Evolutionary conservation across 2,113 vertebrate genomes (phyloP), one percentile per base, ranked within the genome.

Genomic region (Penelope pileata): DNA sequence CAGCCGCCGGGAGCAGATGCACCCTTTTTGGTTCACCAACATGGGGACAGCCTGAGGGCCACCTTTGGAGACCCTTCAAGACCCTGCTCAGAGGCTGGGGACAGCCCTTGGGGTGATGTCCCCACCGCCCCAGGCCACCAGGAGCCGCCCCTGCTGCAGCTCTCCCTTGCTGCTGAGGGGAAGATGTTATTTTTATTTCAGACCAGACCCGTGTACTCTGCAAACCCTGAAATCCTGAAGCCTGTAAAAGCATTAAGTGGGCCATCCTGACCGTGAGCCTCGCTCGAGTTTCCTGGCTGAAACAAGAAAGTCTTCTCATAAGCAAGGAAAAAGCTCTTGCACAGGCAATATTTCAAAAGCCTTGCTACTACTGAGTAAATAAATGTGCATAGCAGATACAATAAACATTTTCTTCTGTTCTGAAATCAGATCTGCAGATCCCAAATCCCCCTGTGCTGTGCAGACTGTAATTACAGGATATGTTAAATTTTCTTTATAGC

Each of bases 391-490:
- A 96, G 76, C 97, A 98, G 97, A 97, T 97, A 98, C 97, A 96
- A 97, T 97, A 98, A 98, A 98, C 96, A 98, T 97, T 97, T 98
- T 96, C 96, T 95, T 97, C 95, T 88, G 70, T 96, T 97, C 97
- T 97, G 96, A 97, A 98, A 98, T 98, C 96, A 96, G 97, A 97
- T 97, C 97, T 97, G 96, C 97, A 97, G 96, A 96, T 96, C 95
- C 80, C 79, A 95, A 87, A 97, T 95, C 97, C 96, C 97, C 97
- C 86, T 86, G 96, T 95, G 90, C 97, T 91, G 97, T 96, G 96
- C 96, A 95, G 97, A 97, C 97, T 96, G 97, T 98, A 98, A 99
- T 99, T 98, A 98, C 98, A 98, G 98, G 98, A 98, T 97, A 98
- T 96, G 96, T 98, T 98, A 98, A 98, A 98, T 98, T 98, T 98